phyloP scores from a whole-genome alignment of 2,113 vertebrate species.

The Plecotus auritus region DNA sequence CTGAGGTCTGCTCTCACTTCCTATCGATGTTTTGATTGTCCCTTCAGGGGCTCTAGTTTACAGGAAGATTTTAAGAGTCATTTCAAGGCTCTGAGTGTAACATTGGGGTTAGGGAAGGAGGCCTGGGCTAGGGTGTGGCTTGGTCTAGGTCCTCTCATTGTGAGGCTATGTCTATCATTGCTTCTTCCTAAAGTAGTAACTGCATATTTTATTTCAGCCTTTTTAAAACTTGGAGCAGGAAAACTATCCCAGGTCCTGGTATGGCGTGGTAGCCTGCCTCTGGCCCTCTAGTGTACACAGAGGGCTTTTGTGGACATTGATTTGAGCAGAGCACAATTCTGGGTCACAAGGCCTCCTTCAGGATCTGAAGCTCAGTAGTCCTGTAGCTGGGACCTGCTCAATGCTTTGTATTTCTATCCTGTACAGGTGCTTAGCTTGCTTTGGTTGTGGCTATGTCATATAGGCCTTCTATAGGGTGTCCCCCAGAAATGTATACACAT shows the following conservation, averaged over 20 bases:
- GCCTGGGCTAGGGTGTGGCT: too few relatives aligned
- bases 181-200: not conserved
- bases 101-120: not conserved
- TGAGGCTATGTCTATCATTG: not conserved
- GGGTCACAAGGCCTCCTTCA: not conserved
- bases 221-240: not conserved
- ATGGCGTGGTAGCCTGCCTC: not conserved
- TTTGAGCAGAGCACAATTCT: too few relatives aligned
- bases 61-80: not conserved
- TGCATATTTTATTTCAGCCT: not conserved
- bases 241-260: not conserved
- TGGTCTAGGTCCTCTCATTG: not conserved
- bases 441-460: not conserved
- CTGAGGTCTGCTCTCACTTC: not conserved
- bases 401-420: not conserved
- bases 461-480: not conserved
- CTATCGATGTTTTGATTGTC: not conserved
- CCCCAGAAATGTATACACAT: too few relatives aligned
- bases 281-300: not conserved
- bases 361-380: not conserved
- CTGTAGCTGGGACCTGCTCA: not conserved
- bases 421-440: not conserved
- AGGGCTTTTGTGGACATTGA: not conserved
- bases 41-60: not conserved
- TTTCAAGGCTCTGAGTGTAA: not conserved